A percentile compares a stretch with the other conserved stretches of the same genome.
These are phyloP conservation scores for Drosophila borealis DNA, from an alignment of 2,888 invertebrate species.

Conservation along the genomic window DNA sequence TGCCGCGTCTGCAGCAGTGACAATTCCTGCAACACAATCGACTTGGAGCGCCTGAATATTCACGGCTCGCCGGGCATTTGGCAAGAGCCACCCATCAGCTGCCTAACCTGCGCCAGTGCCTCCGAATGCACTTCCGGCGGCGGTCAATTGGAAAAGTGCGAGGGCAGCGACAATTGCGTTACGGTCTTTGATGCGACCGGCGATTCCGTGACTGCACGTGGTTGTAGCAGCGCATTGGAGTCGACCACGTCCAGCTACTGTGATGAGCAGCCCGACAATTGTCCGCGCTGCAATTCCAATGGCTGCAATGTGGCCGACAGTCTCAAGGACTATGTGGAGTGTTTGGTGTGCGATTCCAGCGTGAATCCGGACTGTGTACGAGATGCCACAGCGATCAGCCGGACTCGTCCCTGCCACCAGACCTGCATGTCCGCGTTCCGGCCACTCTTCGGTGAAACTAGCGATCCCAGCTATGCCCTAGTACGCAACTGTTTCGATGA, in stretches of 20 bases:
- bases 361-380: slow-evolving; percentile 60
- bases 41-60: slow-evolving; percentile 58
- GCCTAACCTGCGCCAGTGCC: slow-evolving; percentile 65
- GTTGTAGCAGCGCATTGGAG: slow-evolving; percentile 67
- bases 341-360: slow-evolving; percentile 76
- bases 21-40: slow-evolving; percentile 73
- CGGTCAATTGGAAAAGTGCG: slow-evolving; percentile 52
- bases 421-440: slow-evolving; percentile 79
- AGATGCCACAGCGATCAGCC: slow-evolving; percentile 36
- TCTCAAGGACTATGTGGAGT: slow-evolving; percentile 71
- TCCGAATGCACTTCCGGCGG: slow-evolving; percentile 43
- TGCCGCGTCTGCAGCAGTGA: slow-evolving; percentile 71
- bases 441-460: slow-evolving; percentile 61
- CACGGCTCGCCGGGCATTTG: slow-evolving; percentile 80
- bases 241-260: slow-evolving; percentile 58
- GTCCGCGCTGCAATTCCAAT: slow-evolving; percentile 82
- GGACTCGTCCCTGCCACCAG: slow-evolving; percentile 71
- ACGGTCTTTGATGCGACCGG: slow-evolving; percentile 72
- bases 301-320: slow-evolving; percentile 78
- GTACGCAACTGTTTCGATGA: slow-evolving; percentile 81
- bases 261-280: slow-evolving; percentile 59
- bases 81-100: slow-evolving; percentile 79
- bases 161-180: slow-evolving; percentile 73
- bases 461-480: slow-evolving; percentile 76
- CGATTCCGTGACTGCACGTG: slow-evolving; percentile 69